phyloP scores from a whole-genome alignment of 2,113 vertebrate genomes.

The Cheilinus undulatus region DNA sequence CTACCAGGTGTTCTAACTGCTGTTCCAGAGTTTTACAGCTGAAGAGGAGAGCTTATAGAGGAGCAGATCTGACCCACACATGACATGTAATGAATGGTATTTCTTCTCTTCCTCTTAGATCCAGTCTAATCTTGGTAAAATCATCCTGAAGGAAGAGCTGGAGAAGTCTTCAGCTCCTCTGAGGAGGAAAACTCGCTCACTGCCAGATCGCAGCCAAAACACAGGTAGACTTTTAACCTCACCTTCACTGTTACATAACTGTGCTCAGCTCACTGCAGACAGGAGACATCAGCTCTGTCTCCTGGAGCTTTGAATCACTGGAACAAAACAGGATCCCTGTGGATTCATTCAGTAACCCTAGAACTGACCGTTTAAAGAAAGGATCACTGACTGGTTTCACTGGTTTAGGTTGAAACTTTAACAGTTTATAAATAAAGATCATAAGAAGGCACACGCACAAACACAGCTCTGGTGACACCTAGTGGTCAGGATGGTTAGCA shows the following conservation, averaged over 20 bases:
- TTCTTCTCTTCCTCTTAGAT: conserved; percentile 81
- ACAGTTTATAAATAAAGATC: no score
- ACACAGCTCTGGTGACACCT: conserved; percentile 9
- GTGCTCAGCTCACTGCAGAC: no score
- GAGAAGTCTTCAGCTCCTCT: conserved; percentile 83
- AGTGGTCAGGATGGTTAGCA: not conserved
- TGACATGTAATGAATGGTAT: not conserved
- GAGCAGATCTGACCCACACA: no score
- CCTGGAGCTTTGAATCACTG: no score
- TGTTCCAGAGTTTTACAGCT: no score
- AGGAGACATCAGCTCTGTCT: not conserved
- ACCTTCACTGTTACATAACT: no score
- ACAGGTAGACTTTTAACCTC: not conserved
- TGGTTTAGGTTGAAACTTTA: no score
- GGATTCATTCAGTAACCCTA: no score
- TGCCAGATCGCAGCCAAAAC: conserved; percentile 83
- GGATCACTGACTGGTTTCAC: no score
- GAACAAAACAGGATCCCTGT: no score
- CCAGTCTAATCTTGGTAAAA: conserved; percentile 93
- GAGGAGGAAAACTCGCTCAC: conserved; percentile 91
- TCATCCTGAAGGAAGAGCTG: conserved; percentile 96
- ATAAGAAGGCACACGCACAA: not conserved
- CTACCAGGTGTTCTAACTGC: not conserved
- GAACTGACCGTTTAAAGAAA: no score
- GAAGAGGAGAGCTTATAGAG: no score